Percentiles rank a stretch among this genome's conserved stretches.
phyloP scores from a whole-genome alignment of 1,140 invertebrate species.

The Drosophila micromelanica region DNA sequence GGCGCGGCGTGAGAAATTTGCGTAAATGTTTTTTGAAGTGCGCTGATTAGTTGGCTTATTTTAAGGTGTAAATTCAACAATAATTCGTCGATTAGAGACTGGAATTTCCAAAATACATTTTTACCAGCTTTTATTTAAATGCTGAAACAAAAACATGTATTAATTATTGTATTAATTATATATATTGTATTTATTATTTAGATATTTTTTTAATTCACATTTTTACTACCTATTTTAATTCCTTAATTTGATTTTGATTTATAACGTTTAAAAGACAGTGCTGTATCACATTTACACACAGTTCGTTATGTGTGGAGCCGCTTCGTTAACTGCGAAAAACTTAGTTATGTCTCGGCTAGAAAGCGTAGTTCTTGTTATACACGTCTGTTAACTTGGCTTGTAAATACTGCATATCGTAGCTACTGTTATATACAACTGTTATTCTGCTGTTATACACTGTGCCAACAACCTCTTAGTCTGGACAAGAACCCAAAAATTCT shows the following conservation, averaged over 20 bases:
- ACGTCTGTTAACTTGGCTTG: too few species aligned
- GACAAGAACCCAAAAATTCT: background rate
- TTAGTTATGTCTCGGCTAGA: background rate
- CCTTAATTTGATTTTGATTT: background rate
- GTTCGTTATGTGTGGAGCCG: background rate
- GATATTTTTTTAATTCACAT: background rate
- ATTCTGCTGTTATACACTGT: background rate
- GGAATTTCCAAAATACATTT: background rate
- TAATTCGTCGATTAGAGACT: constrained; percentile 7
- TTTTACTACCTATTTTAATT: background rate
- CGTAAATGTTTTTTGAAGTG: constrained; percentile 24
- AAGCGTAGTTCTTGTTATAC: too few species aligned
- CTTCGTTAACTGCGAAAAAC: background rate
- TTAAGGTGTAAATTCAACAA: constrained; percentile 22
- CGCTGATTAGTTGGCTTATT: constrained; percentile 32
- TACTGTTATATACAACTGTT: background rate
- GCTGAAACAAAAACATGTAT: too few species aligned
- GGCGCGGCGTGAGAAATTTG: constrained; percentile 35
- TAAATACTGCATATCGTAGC: too few species aligned
- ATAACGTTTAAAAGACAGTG: constrained; percentile 3
- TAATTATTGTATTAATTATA: too few species aligned
- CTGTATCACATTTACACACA: background rate
- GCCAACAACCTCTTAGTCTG: background rate
- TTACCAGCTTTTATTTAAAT: background rate
- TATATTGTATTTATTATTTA: background rate